These are phyloP conservation scores for Cephonodes hylas DNA, from an alignment of 2,888 invertebrate genomes.

Conservation along the genomic window DNA sequence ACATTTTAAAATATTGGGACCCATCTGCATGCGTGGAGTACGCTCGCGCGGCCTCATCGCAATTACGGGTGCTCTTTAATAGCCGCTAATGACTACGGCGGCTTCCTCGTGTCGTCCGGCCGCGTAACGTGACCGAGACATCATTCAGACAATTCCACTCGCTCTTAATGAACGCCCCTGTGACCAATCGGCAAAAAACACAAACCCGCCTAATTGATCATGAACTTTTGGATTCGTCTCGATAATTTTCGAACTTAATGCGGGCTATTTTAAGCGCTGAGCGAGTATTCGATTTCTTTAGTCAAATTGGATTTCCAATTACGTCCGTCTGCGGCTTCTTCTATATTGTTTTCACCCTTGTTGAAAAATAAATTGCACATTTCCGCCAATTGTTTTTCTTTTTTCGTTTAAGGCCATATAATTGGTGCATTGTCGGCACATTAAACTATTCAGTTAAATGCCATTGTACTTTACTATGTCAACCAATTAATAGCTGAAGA, in stretches of 20 bases:
- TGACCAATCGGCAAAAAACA: constrained; percentile 12
- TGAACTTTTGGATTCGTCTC: constrained; percentile 11
- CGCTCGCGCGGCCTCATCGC: constrained; percentile 22
- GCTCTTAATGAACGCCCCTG: constrained; percentile 15
- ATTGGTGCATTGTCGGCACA: neutral
- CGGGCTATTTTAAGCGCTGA: neutral
- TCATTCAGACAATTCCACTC: constrained; percentile 15
- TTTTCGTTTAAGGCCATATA: neutral
- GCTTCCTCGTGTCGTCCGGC: constrained; percentile 46
- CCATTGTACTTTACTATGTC: neutral
- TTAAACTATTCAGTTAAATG: neutral
- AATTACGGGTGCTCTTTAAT: constrained; percentile 55
- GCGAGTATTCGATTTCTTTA: neutral
- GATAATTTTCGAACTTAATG: neutral
- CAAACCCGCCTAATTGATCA: constrained; percentile 7
- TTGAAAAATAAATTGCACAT: neutral
- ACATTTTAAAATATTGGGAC: neutral
- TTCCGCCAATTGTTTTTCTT: neutral
- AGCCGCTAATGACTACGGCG: constrained; percentile 54
- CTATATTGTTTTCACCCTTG: neutral
- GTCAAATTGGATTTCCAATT: neutral
- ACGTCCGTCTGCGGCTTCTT: neutral
- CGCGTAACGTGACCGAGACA: constrained; percentile 39
- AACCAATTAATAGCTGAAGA: neutral
- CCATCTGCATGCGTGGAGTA: constrained; percentile 1